Evolutionary conservation across 2,888 invertebrate genomes (phyloP).

Genomic region (Drosophila yooni): DNA sequence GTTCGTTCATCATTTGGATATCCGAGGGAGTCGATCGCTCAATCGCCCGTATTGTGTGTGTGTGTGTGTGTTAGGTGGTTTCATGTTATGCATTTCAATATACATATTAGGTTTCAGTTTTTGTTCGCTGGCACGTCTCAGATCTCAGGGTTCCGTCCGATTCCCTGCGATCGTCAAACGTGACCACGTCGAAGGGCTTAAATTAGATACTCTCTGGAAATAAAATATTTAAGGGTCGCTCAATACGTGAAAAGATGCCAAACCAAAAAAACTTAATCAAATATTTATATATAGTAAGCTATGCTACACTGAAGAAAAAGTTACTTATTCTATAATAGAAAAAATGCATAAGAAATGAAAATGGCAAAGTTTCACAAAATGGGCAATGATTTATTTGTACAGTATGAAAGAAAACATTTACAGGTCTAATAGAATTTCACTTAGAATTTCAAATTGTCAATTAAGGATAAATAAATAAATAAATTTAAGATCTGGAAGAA

Average conservation of each 20-base stretch:
- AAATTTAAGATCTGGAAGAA: neutral
- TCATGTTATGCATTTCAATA: slow-evolving; percentile 58
- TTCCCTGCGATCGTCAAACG: slow-evolving; percentile 28
- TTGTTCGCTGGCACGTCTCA: slow-evolving; percentile 23
- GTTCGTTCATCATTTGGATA: slow-evolving; percentile 13
- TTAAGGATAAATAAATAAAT: too few species aligned
- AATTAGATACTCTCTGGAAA: neutral
- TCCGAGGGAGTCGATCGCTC: neutral
- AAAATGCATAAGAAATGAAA: neutral
- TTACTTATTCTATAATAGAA: neutral
- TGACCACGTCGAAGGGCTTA: slow-evolving; percentile 20
- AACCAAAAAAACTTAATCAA: neutral
- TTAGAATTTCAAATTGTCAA: neutral
- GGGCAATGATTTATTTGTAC: neutral
- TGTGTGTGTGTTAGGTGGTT: slow-evolving; percentile 34
- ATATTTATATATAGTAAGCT: neutral
- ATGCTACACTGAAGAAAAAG: neutral
- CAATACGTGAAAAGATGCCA: neutral
- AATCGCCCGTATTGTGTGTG: neutral
- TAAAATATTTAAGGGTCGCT: neutral
- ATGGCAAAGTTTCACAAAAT: neutral
- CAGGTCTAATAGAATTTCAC: neutral
- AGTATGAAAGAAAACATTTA: neutral
- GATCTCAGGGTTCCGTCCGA: slow-evolving; percentile 35
- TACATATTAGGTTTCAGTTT: slow-evolving; percentile 30